Percentiles rank a stretch among this genome's conserved stretches.
These are phyloP conservation scores for Philantomba maxwellii DNA, from an alignment of 2,113 vertebrate species.

Conservation along the genomic window DNA sequence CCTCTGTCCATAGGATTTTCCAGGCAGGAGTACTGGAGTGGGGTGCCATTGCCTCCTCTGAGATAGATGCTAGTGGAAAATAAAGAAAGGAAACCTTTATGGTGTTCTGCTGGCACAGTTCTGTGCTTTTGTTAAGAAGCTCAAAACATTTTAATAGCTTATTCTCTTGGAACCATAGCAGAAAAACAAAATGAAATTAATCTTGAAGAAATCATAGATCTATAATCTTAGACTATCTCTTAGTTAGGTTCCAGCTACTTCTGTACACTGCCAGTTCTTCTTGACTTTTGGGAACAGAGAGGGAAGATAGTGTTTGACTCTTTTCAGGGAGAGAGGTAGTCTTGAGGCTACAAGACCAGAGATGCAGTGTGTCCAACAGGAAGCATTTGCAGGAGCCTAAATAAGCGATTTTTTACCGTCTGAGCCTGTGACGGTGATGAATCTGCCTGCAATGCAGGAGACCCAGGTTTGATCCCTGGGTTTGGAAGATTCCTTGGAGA, in stretches of 20 bases:
- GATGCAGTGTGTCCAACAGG: background rate
- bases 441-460: background rate
- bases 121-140: conserved; percentile 37
- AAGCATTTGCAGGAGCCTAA: background rate
- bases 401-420: background rate
- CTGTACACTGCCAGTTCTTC: background rate
- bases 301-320: background rate
- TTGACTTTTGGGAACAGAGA: background rate
- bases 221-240: conserved; percentile 36
- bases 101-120: conserved; percentile 34
- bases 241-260: conserved; percentile 22
- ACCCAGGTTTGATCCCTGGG: background rate
- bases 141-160: conserved; percentile 50
- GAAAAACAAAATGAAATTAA: conserved; percentile 55
- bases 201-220: conserved; percentile 23
- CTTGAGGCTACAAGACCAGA: background rate
- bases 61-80: conserved; percentile 10
- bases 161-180: conserved; percentile 49
- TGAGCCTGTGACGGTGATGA: background rate
- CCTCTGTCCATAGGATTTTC: no score
- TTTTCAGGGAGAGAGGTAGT: background rate
- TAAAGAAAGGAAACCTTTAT: conserved; percentile 31
- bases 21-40: no score
- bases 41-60: no score
- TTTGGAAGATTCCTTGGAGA: background rate